Evolutionary conservation across 1,140 invertebrate genomes (phyloP), one percentile per base, ranked within the genome.

Genomic region (Sarcophaga peregrina): DNA sequence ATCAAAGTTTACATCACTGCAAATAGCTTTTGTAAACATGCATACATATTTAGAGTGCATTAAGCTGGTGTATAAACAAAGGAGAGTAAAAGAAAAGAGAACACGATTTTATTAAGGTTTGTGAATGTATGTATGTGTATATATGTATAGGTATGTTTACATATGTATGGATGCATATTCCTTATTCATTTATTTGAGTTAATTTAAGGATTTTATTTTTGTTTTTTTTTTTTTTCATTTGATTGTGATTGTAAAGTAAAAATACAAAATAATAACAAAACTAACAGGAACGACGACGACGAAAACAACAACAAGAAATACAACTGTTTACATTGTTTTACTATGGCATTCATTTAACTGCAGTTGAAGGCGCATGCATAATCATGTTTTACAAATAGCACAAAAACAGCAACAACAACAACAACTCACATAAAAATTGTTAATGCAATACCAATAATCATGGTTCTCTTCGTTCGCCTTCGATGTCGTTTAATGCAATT

Each of bases 321-420:
- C n/a, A 20, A 68, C 62, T 68, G 62, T 25, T 68, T 68, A 68
- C 62, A 68, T 68, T 68, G 62, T 68, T 68, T 68, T 68, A 68
- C 62, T 68, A 25, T 68, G 17, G 62, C 62, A 68, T 68, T 68
- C 15, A 58, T n/a, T n/a, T 37, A 37, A 68, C 62, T 68, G 62
- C 62, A 68, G 62, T 25, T 20, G 62, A 17, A 68, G 8, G 62
- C 25, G 25, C 62, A 68, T 25, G 62, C 62, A 68, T 68, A 68
- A 68, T 68, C 62, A 68, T 68, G 62, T 68, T 10, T 58, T 58
- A 68, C 62, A 68, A 68, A 68, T 25, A 20, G 20, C 20, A 68
- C 3, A 68, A 68, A 25, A 8, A 68, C 9, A 37, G 4, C 25
- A 37, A 37, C 25, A 37, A 37, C 25, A 37, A 37, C 25, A 37